Percentiles rank a stretch among this genome's conserved stretches.
Evolutionary conservation across 2,113 vertebrate genomes (phyloP).

Genomic region (Leptodactylus fuscus): DNA sequence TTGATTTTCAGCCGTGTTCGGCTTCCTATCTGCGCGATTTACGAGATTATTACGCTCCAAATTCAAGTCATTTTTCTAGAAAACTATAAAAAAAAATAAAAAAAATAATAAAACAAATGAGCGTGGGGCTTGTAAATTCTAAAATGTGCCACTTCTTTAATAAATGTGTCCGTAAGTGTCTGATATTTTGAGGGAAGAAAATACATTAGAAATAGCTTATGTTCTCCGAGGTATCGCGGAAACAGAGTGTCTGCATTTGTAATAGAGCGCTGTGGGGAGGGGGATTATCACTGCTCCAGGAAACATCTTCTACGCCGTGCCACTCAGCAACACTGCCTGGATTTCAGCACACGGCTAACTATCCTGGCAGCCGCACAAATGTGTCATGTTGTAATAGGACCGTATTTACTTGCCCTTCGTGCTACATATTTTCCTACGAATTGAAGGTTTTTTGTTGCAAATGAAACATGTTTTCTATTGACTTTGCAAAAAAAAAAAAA

Average conservation of each 20-base stretch:
- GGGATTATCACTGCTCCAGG: no score
- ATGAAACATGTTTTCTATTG: no score
- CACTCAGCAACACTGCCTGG: neutral
- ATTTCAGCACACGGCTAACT: neutral
- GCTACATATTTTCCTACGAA: no score
- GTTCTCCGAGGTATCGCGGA: neutral
- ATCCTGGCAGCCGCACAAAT: neutral
- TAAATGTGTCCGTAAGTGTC: constrained; percentile 25
- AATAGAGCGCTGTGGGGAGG: neutral
- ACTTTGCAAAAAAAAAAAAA: no score
- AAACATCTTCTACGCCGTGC: no score
- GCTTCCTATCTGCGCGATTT: neutral
- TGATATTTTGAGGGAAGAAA: constrained; percentile 17
- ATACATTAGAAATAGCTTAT: constrained; percentile 8
- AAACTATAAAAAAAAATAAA: neutral
- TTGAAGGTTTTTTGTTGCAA: no score
- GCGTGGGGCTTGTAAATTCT: constrained; percentile 5
- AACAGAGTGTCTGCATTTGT: constrained; percentile 6
- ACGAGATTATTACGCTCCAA: neutral
- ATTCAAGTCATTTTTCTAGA: constrained; percentile 9
- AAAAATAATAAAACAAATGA: constrained; percentile 25
- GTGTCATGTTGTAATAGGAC: neutral
- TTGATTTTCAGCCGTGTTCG: neutral
- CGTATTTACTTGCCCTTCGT: no score
- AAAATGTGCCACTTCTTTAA: constrained; percentile 24